Evolutionary conservation across 2,797 vertebrate species (phyloP), one percentile per base, ranked within the genome.

Genomic region (Anabacerthia variegaticeps): DNA sequence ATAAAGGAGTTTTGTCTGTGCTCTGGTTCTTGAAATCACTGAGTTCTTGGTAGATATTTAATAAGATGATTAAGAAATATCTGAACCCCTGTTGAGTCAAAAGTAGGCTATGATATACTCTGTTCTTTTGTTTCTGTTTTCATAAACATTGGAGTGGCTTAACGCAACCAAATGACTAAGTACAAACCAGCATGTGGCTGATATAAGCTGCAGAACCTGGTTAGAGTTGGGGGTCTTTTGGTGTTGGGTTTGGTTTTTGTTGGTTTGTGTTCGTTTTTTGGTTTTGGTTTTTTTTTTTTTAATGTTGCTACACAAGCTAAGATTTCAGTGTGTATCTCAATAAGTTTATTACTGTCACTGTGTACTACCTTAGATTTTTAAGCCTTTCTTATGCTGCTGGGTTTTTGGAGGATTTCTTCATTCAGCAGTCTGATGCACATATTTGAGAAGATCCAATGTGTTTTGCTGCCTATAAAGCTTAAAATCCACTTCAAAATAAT

Each of bases 221-320:
- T 37, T 58, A 19, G 65, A 21, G 2, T 18, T 91, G 26, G 6
- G 10, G 9, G 8, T 1, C 0, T 13, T 39, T 26, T 30, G 28
- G 7, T 46, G 32, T 52, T 52, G 9, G 26, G 48, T 16, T 51
- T 51, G 27, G 28, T 49, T 28, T 9, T 21, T 41, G 41, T 41
- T 41, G 41, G 7, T 41, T 43, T 65, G 34, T 37, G 16, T 41
- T 43, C 58, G 34, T 36, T 44, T 18, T 24, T 34, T 16, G 36
- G 7, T 30, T 52, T 10, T 39, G 37, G 48, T 14, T 18, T 39
- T 39, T 39, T 39, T 37, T 17, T 13, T 28, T 27, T 43, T 55
- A 41, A 21, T 2, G 1, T 78, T 81, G 7, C 28, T 65, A 5
- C 9, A 13, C 27, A 37, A 71, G 4, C n/a, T 78, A 30, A 66